Percentiles rank a stretch among this genome's conserved stretches.
These are phyloP conservation scores for Drosophila meridionalis DNA, from an alignment of 2,888 invertebrate genomes.

Conservation along the genomic window DNA sequence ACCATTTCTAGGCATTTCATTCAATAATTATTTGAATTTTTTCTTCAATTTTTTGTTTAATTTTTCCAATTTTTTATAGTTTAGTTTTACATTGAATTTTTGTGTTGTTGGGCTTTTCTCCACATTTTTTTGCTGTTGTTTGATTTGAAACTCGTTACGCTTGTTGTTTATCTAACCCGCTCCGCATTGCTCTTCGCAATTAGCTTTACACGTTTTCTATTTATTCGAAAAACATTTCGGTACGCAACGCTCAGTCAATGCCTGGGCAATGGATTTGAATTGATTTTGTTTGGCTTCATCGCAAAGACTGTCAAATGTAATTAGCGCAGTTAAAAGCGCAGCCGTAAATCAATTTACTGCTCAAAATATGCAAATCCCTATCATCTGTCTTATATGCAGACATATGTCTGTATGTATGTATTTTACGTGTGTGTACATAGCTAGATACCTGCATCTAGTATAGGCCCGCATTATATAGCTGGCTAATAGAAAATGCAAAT, in stretches of 20 bases:
- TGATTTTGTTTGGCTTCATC: conserved; percentile 61
- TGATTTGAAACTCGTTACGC: conserved; percentile 31
- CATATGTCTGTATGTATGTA: background rate
- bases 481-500: conserved; percentile 57
- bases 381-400: conserved; percentile 5
- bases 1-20: conserved; percentile 53
- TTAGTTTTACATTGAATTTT: conserved; percentile 12
- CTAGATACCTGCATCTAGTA: conserved; percentile 21
- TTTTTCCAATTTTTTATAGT: background rate
- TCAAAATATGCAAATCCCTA: conserved; percentile 27
- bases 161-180: conserved; percentile 49
- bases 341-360: conserved; percentile 48
- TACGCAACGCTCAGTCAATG: conserved; percentile 20
- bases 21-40: conserved; percentile 50
- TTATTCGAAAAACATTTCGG: conserved; percentile 56
- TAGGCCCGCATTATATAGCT: conserved; percentile 20
- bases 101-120: conserved; percentile 33
- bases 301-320: conserved; percentile 51
- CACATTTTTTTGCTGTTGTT: conserved; percentile 18
- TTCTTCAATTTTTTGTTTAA: conserved; percentile 1
- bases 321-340: conserved; percentile 46
- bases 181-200: conserved; percentile 45
- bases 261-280: conserved; percentile 26
- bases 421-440: too few relatives aligned
- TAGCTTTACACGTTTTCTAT: conserved; percentile 55